Evolutionary conservation across 2,113 vertebrate genomes (phyloP).

Genomic region (Cepphus grylle): DNA sequence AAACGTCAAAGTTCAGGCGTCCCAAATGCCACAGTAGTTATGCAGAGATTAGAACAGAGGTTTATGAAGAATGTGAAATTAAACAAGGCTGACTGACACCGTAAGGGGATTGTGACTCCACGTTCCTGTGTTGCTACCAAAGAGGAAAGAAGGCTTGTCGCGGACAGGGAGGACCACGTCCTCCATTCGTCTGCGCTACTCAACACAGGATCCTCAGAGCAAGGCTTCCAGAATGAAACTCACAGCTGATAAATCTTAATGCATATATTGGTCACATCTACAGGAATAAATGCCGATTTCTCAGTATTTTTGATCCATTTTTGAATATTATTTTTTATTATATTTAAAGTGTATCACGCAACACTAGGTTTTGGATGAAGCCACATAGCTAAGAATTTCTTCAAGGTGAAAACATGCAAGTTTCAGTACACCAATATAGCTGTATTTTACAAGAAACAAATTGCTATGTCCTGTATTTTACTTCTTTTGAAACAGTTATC

Average conservation of each 20-base stretch:
- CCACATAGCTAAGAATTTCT: neutral
- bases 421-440: neutral
- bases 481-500: neutral
- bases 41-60: neutral
- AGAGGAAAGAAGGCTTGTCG: neutral
- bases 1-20: neutral
- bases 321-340: neutral
- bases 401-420: neutral
- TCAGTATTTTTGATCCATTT: neutral
- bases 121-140: neutral
- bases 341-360: neutral
- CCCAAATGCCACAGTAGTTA: neutral
- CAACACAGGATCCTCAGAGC: neutral
- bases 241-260: neutral
- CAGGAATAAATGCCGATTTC: neutral
- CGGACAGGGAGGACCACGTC: fast-evolving
- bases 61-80: neutral
- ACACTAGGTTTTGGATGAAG: neutral
- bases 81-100: fast-evolving
- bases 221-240: neutral
- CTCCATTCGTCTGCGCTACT: neutral
- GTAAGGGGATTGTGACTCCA: neutral
- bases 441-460: neutral
- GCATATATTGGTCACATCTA: neutral
- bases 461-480: neutral